Base-by-base conservation (phyloP, 2,113 vertebrate genomes). In the Calypte anna region DNA sequence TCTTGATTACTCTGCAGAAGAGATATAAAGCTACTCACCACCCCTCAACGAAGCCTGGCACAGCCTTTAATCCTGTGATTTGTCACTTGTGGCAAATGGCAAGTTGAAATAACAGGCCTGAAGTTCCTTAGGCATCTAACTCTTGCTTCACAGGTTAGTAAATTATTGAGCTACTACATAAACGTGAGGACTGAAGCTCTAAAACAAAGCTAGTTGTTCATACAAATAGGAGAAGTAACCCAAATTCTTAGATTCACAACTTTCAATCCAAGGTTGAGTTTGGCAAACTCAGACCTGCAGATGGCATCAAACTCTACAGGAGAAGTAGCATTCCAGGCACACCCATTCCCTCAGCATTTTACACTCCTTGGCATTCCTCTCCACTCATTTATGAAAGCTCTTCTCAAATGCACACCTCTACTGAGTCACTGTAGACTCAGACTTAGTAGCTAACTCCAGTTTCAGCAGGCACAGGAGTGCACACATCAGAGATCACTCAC, bases 261-360 rank as follows among this genome's bases (percentile, higher is more conserved):
- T 54, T 82, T 7, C 87, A 91, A 87, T 57, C 24, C 36, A 53
- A 80, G 31, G 28, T 55, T 81, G 6, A 74, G 73, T 90, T 63
- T 74, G 55, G 72, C 53, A 62, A 62, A 55, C 33, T 83, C 43
- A 83, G 79, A 81, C 92, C 95, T 96, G 96, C 88, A 95, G 94
- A 67, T 96, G 93, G 95, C 95, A 96, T 92, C 92, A 77, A 93
- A 80, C 82, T 6, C 93, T 95, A 59, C n/a, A 73, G 38, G 17
- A 92, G 89, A 90, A 83, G 61, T 0, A 66, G 59, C 46, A 59
- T 77, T 85, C 91, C 67, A 66, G 70, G 62, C 78, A 87, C 13
- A 1, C n/a, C 50, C 38, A 63, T 48, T 89, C 53, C 81, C 64
- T 82, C 62, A 31, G 38, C 36, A 31, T 36, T 67, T 33, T 33